A percentile compares a stretch with the other conserved stretches of the same genome.
phyloP scores from a whole-genome alignment of 2,113 vertebrate genomes.

The Nothoprocta perdicaria region DNA sequence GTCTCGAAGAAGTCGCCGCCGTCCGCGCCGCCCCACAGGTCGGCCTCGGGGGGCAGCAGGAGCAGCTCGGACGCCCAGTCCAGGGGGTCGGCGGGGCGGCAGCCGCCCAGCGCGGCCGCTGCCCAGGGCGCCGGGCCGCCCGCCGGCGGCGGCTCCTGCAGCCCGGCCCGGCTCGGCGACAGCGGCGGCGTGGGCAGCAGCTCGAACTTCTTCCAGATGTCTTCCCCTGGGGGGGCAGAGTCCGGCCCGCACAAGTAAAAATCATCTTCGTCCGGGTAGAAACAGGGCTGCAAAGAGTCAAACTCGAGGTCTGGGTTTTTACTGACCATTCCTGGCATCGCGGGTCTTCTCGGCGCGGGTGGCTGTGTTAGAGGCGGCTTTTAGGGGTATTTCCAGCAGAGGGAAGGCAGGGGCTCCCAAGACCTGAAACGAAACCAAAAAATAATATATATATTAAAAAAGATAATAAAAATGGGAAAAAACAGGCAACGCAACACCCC shows the following conservation, averaged over 20 bases:
- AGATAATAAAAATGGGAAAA: background rate
- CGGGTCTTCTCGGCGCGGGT: slow-evolving; percentile 16
- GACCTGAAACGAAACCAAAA: slow-evolving; percentile 48
- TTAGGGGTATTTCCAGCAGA: slow-evolving; percentile 40
- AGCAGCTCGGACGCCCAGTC: slow-evolving; percentile 96
- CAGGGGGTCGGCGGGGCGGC: slow-evolving; percentile 83
- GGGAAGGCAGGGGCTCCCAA: background rate
- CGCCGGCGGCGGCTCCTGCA: slow-evolving; percentile 81
- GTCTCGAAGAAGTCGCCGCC: slow-evolving; percentile 78
- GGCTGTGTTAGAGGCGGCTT: slow-evolving; percentile 2
- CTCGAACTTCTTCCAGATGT: too few relatives aligned
- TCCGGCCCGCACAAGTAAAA: slow-evolving; percentile 97
- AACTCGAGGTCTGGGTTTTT: slow-evolving; percentile 98
- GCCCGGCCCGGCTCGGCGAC: slow-evolving; percentile 91
- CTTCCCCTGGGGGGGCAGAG: slow-evolving; percentile 94
- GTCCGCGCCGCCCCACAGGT: slow-evolving; percentile 81
- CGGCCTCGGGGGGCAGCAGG: slow-evolving; percentile 86
- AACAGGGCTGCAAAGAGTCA: slow-evolving; percentile 96
- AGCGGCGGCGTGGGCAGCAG: too few relatives aligned
- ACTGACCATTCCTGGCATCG: slow-evolving; percentile 91
- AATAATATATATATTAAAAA: background rate
- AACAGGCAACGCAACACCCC: background rate
- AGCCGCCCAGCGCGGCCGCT: slow-evolving; percentile 70
- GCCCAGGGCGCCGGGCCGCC: slow-evolving; percentile 50
- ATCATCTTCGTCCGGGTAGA: slow-evolving; percentile 97